phyloP scores from a whole-genome alignment of 2,113 vertebrate species.

The Toxostoma redivivum region DNA sequence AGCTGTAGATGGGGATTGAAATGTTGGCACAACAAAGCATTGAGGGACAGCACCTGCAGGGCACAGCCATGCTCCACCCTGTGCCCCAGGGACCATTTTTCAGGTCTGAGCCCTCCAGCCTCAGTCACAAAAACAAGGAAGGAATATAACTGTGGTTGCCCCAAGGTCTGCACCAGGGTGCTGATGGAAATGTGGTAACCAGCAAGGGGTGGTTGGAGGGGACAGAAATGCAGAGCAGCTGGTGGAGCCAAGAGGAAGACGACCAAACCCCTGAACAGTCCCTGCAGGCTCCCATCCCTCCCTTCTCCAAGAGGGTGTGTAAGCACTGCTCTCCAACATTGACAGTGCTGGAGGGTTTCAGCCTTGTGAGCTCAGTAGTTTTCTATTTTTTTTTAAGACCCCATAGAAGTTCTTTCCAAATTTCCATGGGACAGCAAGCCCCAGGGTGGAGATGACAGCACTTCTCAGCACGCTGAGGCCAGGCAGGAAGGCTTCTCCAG shows the following conservation, averaged over 20 bases:
- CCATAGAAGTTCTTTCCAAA: neutral
- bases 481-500: neutral
- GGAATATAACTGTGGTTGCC: neutral
- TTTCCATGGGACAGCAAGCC: neutral
- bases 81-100: neutral
- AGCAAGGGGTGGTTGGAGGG: neutral
- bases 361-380: neutral
- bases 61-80: neutral
- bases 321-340: neutral
- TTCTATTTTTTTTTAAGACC: neutral
- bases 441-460: neutral
- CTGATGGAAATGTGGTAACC: neutral
- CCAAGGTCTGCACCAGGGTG: neutral
- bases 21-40: neutral
- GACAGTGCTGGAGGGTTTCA: neutral
- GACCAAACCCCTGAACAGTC: neutral
- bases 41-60: neutral
- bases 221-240: neutral
- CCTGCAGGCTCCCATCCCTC: neutral
- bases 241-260: fast-evolving
- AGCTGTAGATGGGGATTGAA: neutral
- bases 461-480: fast-evolving
- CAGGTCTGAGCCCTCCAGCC: neutral
- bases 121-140: neutral
- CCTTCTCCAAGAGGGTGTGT: neutral